Evolutionary conservation across 2,797 vertebrate genomes (phyloP).

Genomic region (Aotus griseimembra): DNA sequence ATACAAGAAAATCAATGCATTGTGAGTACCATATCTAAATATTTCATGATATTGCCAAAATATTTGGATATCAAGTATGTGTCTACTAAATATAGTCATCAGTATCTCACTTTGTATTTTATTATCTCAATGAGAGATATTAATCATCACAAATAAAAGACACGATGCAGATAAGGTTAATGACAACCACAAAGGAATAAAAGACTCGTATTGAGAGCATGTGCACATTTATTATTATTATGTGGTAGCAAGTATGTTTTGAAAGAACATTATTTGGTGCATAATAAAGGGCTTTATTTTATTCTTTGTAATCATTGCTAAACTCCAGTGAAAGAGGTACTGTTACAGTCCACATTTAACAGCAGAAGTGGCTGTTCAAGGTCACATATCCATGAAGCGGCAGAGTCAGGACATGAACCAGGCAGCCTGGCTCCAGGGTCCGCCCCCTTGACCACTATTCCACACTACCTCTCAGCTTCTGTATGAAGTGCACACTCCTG

Average conservation of each 20-base stretch:
- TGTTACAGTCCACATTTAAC: background rate
- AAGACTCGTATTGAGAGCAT: background rate
- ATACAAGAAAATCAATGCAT: background rate
- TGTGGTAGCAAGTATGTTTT: background rate
- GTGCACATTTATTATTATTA: background rate
- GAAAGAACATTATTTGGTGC: background rate
- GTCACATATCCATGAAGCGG: background rate
- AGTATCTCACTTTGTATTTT: background rate
- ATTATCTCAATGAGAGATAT: background rate
- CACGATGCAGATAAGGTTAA: background rate
- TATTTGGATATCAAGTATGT: background rate
- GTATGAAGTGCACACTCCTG: background rate
- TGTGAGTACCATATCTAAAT: background rate
- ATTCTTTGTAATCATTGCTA: background rate
- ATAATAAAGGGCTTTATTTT: background rate
- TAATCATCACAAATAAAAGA: background rate
- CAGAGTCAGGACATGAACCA: background rate
- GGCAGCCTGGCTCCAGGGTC: background rate
- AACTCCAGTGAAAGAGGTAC: background rate
- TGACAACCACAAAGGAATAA: background rate
- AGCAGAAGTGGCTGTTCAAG: background rate
- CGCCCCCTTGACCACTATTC: rapidly evolving
- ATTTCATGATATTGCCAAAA: background rate
- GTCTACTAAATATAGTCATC: background rate
- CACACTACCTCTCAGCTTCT: background rate